Base-by-base conservation (phyloP, 2,888 invertebrate species). In the Rhingia rostrata region DNA sequence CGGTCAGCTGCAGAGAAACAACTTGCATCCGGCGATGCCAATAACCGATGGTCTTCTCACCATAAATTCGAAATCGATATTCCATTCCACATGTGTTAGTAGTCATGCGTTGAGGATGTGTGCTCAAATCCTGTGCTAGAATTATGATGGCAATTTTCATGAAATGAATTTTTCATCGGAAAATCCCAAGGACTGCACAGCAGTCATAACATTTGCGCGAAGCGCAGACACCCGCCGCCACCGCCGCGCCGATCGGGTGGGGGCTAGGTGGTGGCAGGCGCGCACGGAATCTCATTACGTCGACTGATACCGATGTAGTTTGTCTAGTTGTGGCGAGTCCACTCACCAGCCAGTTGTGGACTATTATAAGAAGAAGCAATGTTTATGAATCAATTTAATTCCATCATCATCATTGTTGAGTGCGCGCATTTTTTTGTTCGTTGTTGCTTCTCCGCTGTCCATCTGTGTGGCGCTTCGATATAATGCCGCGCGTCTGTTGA, bases 331-430 rank as follows among this genome's bases (percentile, higher is more conserved):
- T 74, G 53, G 22, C 22, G 70, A 37, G 60, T 79, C 74, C 56
- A 73, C 75, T 66, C 53, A 39, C 49, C 12, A 56, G 6, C 49
- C 67, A 80, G 54, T 41, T 45, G 32, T 39, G 73, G 10, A 75
- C 33, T 37, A 69, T 67, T 66, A 67, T 47, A 63, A 69, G 66
- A 43, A 61, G 56, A 41, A 63, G 51, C 63, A 74, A 69, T 79
- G 79, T 66, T 83, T 83, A 83, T 79, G 84, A 84, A 84, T 84
- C 84, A 79, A 84, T 84, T 84, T 74, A 84, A 84, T 79, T 84
- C 69, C 74, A 49, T 83, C 63, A 67, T 73, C 63, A 63, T 78
- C 58, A 61, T 67, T 60, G 54, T 10, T 53, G 37, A 43, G 51
- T 12, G 22, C 12, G 41, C 35, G 35, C n/a, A 12, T 30, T 60